Evolutionary conservation across 2,888 invertebrate species (phyloP), one percentile per base, ranked within the genome.

Genomic region (Clistopyga incitator): DNA sequence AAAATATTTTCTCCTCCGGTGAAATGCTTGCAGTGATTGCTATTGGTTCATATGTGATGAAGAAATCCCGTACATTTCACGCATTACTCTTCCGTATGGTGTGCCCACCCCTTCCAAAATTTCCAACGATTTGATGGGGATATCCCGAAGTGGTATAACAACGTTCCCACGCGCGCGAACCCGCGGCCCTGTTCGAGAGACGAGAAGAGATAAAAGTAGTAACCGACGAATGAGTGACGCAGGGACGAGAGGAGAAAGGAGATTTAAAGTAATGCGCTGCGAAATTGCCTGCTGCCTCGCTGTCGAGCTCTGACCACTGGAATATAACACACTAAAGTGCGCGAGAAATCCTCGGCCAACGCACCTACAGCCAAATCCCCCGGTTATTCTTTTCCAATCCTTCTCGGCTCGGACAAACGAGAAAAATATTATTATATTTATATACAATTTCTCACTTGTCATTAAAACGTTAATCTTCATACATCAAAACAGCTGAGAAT

Each of bases 271-370:
- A 65, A 61, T 29, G 52, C 45, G 52, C 71, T 56, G 72, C 72
- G 54, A 78, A 78, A 78, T 78, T 78, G 65, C 78, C 54, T 78
- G 72, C 72, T 78, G 65, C 65, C 54, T 78, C 54, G 54, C 78
- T 65, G 78, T 78, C 54, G 64, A 72, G 34, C 64, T 25, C 70
- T 38, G 54, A 42, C 67, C 67, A 42, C 76, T 34, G 34, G 47
- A 56, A 75, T 67, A 64, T 70, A 38, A 77, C 59, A 54, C 13
- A 42, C 54, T 65, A 47, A 65, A 65, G 65, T 65, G 71, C 56
- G 65, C 38, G 54, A 4, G 34, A 0, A 45, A 34, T 20, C 13
- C 50, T 52, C n/a, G 6, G 15, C 25, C 0, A 25, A 11, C 56
- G 25, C 3, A 25, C 6, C 50, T n/a, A 6, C 20, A 6, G 18